These are phyloP conservation scores for Channa maculata DNA, from an alignment of 2,113 vertebrate species.

Conservation along the genomic window DNA sequence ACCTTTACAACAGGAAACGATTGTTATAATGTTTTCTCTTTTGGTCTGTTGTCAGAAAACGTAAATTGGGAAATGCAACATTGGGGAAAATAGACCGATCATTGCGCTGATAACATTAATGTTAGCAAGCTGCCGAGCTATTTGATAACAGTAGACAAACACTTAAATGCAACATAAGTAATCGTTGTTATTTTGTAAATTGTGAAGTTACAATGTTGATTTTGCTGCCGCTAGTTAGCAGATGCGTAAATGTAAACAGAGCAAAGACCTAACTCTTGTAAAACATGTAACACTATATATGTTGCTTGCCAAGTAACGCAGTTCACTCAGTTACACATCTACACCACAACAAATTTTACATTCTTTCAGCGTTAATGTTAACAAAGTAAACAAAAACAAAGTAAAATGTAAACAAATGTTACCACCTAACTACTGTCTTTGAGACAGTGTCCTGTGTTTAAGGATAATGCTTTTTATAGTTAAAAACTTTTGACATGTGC, in stretches of 20 bases:
- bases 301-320: neutral
- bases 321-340: neutral
- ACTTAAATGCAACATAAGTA: too few species aligned
- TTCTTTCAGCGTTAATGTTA: neutral
- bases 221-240: neutral
- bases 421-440: neutral
- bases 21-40: neutral
- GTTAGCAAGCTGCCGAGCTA: constrained; percentile 45
- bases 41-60: too few species aligned
- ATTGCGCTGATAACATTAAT: constrained; percentile 13
- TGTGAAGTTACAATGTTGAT: too few species aligned
- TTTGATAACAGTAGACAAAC: neutral
- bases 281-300: too few species aligned
- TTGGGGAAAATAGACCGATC: neutral
- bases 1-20: neutral
- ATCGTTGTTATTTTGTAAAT: neutral
- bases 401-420: neutral
- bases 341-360: constrained; percentile 4
- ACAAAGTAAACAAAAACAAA: too few species aligned
- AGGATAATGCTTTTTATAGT: neutral
- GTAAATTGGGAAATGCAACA: too few species aligned
- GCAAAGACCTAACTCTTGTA: too few species aligned
- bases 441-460: neutral
- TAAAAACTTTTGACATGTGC: neutral
- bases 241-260: too few species aligned